Evolutionary conservation across 2,113 vertebrate genomes (phyloP).

Genomic region (Oriolus oriolus): DNA sequence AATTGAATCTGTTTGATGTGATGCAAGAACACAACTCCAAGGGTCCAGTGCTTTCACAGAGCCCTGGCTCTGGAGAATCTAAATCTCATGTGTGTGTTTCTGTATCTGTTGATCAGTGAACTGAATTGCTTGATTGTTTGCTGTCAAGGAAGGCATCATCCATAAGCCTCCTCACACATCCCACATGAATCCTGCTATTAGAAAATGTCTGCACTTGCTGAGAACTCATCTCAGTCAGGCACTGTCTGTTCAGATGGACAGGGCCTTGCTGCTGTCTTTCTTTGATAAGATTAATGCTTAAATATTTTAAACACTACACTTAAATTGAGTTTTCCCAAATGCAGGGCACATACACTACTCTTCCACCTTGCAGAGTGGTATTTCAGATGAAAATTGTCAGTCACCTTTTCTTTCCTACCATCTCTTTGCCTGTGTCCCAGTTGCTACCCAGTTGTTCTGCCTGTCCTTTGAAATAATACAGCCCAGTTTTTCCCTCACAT

Average conservation of each 20-base stretch:
- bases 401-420: not conserved
- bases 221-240: not conserved
- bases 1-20: not conserved
- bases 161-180: not conserved
- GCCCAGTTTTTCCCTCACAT: not conserved
- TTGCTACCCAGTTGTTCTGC: not conserved
- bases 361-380: not conserved
- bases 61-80: not conserved
- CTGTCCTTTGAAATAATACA: not conserved
- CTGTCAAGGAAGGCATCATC: not conserved
- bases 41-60: not conserved
- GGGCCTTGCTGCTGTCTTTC: not conserved
- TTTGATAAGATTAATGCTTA: not conserved
- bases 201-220: not conserved
- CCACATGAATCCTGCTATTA: not conserved
- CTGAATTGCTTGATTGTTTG: not conserved
- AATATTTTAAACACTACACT: not conserved
- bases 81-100: not conserved
- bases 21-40: not conserved
- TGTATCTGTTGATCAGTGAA: not conserved
- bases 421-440: not conserved
- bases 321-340: not conserved
- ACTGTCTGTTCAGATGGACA: not conserved
- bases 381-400: not conserved
- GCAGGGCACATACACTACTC: not conserved